Conservation (phyloP, 2,113 vertebrate species). For the Phalacrocorax brasilianus region DNA sequence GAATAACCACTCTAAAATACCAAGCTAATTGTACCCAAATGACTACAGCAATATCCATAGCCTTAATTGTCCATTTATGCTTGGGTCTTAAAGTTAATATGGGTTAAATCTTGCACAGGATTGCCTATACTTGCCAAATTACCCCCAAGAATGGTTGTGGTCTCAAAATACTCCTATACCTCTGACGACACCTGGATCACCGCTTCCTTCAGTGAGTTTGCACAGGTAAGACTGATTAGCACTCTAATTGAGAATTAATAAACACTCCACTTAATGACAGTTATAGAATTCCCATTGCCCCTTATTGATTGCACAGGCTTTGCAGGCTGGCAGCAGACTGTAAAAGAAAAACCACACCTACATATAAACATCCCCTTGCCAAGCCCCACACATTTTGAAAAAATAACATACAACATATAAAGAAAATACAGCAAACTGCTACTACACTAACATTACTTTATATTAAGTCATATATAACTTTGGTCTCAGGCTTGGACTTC, state of each 20-base stretch:
- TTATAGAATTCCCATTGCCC: slow-evolving; percentile 60
- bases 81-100: neutral
- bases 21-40: neutral
- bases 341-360: neutral
- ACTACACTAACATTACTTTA: neutral
- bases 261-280: slow-evolving; percentile 50
- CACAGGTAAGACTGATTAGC: slow-evolving; percentile 51
- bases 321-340: rapidly evolving
- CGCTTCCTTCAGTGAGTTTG: neutral
- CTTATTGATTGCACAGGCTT: neutral
- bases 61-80: neutral
- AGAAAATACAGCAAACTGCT: neutral
- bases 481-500: neutral
- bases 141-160: neutral
- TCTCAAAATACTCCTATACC: neutral
- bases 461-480: neutral
- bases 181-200: neutral
- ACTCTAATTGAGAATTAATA: slow-evolving; percentile 63
- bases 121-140: neutral
- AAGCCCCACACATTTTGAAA: neutral
- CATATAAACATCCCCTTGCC: neutral
- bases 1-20: neutral
- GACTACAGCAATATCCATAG: neutral
- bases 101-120: neutral
- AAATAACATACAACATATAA: neutral